These are phyloP conservation scores for Spea bombifrons DNA, from an alignment of 2,113 vertebrate species.

Conservation along the genomic window DNA sequence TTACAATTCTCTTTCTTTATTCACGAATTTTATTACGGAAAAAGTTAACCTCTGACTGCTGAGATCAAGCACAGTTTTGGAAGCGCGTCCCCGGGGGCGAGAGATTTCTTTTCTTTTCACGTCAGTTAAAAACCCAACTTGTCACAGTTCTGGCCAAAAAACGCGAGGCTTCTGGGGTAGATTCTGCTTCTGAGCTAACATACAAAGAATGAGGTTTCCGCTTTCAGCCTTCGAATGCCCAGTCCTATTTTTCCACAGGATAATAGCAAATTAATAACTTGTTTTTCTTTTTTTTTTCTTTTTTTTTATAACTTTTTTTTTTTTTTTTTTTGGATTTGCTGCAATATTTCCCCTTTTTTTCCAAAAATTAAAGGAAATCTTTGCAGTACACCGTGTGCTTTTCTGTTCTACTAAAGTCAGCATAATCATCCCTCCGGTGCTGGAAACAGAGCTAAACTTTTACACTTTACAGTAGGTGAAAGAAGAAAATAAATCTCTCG, in stretches of 20 bases:
- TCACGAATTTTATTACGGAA: not conserved
- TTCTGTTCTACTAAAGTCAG: conserved; percentile 20
- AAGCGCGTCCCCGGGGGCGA: not conserved
- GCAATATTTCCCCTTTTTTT: conserved; percentile 2
- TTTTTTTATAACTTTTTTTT: conserved; percentile 5
- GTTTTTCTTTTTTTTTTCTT: conserved; percentile 22
- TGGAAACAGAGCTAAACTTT: conserved; percentile 24
- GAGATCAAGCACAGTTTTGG: not conserved
- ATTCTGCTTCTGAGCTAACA: conserved; percentile 53
- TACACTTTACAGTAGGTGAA: conserved; percentile 1
- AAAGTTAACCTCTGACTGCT: conserved; percentile 14
- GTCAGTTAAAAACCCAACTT: conserved; percentile 48
- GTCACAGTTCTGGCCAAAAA: conserved; percentile 37
- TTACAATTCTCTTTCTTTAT: conserved; percentile 10
- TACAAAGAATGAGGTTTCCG: conserved; percentile 53
- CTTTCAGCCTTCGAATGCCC: conserved; percentile 51
- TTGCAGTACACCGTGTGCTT: not conserved
- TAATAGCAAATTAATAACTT: conserved; percentile 57
- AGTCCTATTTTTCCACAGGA: conserved; percentile 39
- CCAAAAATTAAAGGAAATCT: conserved; percentile 52
- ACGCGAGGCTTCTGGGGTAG: conserved; percentile 54
- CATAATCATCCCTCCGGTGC: conserved; percentile 16
- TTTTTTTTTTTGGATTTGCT: conserved; percentile 44
- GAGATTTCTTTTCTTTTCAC: conserved; percentile 14
- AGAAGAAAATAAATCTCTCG: not conserved